Base-by-base conservation (phyloP, 2,888 invertebrate species). In the Athripsodes cinereus region DNA sequence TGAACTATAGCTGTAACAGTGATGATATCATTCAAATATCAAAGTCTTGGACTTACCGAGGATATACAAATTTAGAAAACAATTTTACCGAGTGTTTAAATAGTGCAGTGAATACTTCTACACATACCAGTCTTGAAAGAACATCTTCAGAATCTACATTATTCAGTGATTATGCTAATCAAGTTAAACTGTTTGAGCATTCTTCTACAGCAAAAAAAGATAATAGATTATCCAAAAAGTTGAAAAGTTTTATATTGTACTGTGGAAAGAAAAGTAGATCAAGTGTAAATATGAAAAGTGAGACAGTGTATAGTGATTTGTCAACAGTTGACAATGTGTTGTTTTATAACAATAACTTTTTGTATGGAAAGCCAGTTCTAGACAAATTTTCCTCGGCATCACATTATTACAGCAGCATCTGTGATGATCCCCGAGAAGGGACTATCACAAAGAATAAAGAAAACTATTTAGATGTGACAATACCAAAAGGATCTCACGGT, bases 91-190 rank as follows among this genome's bases (percentile, higher is more conserved):
- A n/a, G n/a, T 26, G 26, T 26, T 26, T 26, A 10, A 26, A 26
- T 26, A 10, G 10, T 6, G 3, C 10, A 26, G 5, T 10, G 10
- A 6, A 3, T 6, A 3, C 26, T 6, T 3, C 26, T 6, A 3
- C 3, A 10, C 16, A n/a, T 3, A 40, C 40, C 16, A 69, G 69
- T 13, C 11, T 56, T n/a, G 18, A 47, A 20, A 44, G 56, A 52
- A 68, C 75, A 44, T 70, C 73, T n/a, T 79, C 79, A 3, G 78
- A 76, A 56, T 79, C 79, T 1, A 79, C 78, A 31, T 72, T 79
- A 52, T 78, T 79, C 68, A 79, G 79, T 68, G 79, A 79, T 65
- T 79, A 78, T 66, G 69, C 72, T 8, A 78, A 76, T 64, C 79
- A 79, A 69, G 73, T 79, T 65, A 68, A 73, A 59, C 66, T 79